Base-by-base conservation (phyloP, 1,140 invertebrate species). In the Ostrea edulis region DNA sequence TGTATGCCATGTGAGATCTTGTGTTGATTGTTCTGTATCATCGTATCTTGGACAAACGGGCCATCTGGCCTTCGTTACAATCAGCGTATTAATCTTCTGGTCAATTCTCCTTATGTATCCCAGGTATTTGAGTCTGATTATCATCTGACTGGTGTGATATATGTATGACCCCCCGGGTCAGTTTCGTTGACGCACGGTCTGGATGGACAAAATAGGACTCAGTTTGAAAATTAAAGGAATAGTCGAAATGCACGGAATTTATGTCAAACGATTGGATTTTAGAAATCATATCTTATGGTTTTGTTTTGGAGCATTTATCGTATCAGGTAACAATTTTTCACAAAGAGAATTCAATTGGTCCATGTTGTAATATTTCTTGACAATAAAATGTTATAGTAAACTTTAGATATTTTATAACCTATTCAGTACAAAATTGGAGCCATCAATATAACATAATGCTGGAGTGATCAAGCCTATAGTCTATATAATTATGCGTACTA, bases 71-170 rank as follows among this genome's bases (percentile, higher is more conserved):
- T 12, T 0, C 35, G 25, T 35, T 77, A 35, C 35, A 77, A 77
- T 77, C 68, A 77, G 68, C 29, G 35, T 77, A 77, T 77, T 77
- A 29, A 77, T 77, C 68, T 77, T 77, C 68, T 77, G 68, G 68
- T 77, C 68, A 35, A 77, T 14, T 77, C 68, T 77, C 68, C 8
- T 29, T 77, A 77, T 77, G 29, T 77, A 77, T 77, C 29, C 9
- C 14, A 25, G 68, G 35, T 25, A 77, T 77, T 77, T 77, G 68
- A 14, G 12, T 12, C 68, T 35, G 68, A 77, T 77, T 35, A 29
- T 77, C 68, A 77, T 77, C 68, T 25, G 11, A 14, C 58, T 62
- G 12, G 12, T 62, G 58, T 62, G n/a, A 44, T 44, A 44, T 44
- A 44, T 44, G 58, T 62, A 20, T 62, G 58, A 29, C 22, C 68